These are phyloP conservation scores for Araneus ventricosus DNA, from an alignment of 1,140 invertebrate species.

Conservation along the genomic window DNA sequence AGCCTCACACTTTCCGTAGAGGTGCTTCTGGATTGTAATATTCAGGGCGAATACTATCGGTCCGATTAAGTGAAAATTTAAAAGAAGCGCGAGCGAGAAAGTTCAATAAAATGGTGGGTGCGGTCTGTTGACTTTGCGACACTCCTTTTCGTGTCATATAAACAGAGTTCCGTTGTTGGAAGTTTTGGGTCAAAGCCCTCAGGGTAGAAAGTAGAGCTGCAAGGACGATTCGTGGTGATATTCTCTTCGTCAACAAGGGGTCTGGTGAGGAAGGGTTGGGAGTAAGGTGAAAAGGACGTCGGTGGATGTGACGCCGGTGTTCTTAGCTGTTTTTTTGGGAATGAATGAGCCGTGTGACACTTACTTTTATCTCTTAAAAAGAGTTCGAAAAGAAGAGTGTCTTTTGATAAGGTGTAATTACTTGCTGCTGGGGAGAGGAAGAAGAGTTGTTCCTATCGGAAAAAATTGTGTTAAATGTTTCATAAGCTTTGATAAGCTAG, in stretches of 20 bases:
- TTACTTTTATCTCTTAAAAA: no score
- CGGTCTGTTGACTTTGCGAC: constrained; percentile 37
- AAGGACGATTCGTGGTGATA: constrained; percentile 43
- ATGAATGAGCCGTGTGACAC: no score
- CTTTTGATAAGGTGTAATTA: no score
- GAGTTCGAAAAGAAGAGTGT: no score
- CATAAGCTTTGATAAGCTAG: no score
- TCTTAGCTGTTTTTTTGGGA: not conserved
- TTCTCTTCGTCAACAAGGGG: constrained; percentile 1
- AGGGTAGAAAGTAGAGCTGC: not conserved
- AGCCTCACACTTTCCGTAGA: not conserved
- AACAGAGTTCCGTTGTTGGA: not conserved
- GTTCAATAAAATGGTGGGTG: constrained; percentile 46
- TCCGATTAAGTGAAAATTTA: constrained; percentile 43
- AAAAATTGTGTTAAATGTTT: no score
- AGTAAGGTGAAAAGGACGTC: no score
- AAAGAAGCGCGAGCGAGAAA: not conserved
- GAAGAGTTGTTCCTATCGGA: no score
- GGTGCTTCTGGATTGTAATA: constrained; percentile 21
- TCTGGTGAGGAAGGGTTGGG: not conserved
- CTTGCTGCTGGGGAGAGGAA: no score
- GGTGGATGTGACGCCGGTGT: no score
- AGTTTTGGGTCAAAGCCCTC: constrained; percentile 53
- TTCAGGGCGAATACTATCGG: constrained; percentile 42
- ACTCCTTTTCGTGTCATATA: constrained; percentile 58